Percentiles rank a stretch among this genome's conserved stretches.
Evolutionary conservation across 2,797 vertebrate genomes (phyloP).

Genomic region (Gouania willdenowi): DNA sequence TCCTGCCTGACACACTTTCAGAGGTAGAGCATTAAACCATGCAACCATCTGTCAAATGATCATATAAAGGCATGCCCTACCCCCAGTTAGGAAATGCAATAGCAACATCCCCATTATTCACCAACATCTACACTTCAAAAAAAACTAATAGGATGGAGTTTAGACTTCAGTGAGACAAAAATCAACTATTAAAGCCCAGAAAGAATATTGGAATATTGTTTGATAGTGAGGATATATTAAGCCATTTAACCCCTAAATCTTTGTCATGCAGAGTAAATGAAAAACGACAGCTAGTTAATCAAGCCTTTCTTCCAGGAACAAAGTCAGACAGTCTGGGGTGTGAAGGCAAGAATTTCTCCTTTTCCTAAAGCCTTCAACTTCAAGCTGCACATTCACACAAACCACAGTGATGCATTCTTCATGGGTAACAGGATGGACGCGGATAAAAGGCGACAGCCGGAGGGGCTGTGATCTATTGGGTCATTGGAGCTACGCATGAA

Average conservation of each 20-base stretch:
- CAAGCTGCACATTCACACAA: conserved; percentile 6
- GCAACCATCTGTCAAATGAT: conserved; percentile 60
- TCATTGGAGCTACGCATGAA: conserved; percentile 55
- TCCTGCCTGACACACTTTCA: conserved; percentile 49
- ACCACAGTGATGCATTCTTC: conserved; percentile 37
- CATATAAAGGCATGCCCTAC: conserved; percentile 32
- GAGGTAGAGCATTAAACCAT: conserved; percentile 42
- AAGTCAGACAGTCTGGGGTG: too few relatives aligned
- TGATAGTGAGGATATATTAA: too few relatives aligned
- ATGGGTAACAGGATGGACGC: conserved; percentile 47
- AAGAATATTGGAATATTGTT: too few relatives aligned
- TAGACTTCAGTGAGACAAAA: too few relatives aligned
- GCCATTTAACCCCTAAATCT: too few relatives aligned
- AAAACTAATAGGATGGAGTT: too few relatives aligned
- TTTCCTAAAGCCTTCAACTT: conserved; percentile 31
- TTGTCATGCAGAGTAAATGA: too few relatives aligned
- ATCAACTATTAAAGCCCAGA: neutral
- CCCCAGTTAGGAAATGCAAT: too few relatives aligned
- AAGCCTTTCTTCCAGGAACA: too few relatives aligned
- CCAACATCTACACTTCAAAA: conserved; percentile 11
- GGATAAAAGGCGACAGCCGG: conserved; percentile 40
- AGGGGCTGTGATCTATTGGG: conserved; percentile 53
- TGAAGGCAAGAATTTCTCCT: too few relatives aligned
- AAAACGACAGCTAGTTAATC: too few relatives aligned
- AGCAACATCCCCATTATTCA: conserved; percentile 27